Percentiles rank a stretch among this genome's conserved stretches.
These are phyloP conservation scores for Crenuchus spilurus DNA, from an alignment of 2,797 vertebrate genomes.

Conservation along the genomic window DNA sequence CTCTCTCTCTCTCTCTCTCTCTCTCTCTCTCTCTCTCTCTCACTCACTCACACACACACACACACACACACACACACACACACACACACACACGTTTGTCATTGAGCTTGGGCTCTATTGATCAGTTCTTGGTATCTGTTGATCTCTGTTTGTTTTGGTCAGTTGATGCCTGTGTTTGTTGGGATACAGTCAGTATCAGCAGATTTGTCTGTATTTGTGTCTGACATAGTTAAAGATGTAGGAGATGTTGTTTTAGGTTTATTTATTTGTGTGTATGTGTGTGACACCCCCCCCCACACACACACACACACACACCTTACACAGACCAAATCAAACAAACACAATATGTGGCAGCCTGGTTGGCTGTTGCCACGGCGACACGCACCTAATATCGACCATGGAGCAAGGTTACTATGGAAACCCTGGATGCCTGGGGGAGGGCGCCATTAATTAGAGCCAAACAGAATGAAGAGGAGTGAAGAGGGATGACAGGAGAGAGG, in stretches of 20 bases:
- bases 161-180: no score
- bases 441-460: conserved; percentile 65
- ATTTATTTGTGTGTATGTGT: neutral
- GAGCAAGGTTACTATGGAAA: conserved; percentile 83
- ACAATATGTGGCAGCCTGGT: conserved; percentile 47
- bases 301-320: neutral
- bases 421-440: conserved; percentile 73
- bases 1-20: no score
- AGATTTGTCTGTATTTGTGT: neutral
- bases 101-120: no score
- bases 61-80: no score
- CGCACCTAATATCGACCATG: conserved; percentile 72
- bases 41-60: no score
- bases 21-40: no score
- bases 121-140: no score
- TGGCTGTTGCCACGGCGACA: conserved; percentile 76
- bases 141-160: no score
- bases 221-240: neutral
- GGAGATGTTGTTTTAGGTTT: neutral
- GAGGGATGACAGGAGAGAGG: conserved; percentile 5
- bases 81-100: no score
- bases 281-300: conserved; percentile 17
- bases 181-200: neutral
- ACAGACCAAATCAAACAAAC: conserved; percentile 51
- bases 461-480: conserved; percentile 24